Evolutionary conservation across 2,888 invertebrate genomes (phyloP), one percentile per base, ranked within the genome.

Genomic region (Rapana venosa): DNA sequence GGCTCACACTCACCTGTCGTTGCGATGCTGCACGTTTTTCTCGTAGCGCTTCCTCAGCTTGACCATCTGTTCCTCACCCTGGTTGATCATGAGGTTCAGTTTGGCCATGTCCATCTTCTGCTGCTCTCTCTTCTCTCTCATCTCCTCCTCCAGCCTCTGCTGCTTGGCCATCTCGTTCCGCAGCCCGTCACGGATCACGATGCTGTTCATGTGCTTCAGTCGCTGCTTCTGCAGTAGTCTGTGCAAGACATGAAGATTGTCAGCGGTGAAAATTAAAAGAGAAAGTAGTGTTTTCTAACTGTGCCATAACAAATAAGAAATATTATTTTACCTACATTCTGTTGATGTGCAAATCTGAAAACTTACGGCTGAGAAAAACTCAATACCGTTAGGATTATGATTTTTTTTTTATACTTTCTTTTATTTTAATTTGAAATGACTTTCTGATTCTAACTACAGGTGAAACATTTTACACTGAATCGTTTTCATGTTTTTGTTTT

Each of bases 151-250:
- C 86, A 95, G 94, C n/a, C 93, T 91, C 89, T 94, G 94, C 92
- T 96, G 96, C 92, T 96, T 96, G 87, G 95, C 95, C 90, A 95
- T 93, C 92, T 96, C 96, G 91, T 96, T 96, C n/a, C 96, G 92
- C 88, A 96, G 92, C 70, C 95, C 94, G 92, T 96, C 96, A 77
- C 96, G 92, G 91, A 95, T 93, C 22, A 96, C 95, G 81, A 96
- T 95, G 77, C 94, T 94, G 91, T 95, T 95, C 93, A 95, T 94
- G 90, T 95, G 95, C 91, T 95, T 96, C 90, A 96, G 93, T 79
- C 95, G 90, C 87, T 95, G 95, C 91, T 96, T 96, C 92, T 96
- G 96, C 30, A 96, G 92, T 83, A 95, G 93, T 92, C 96, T 96
- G 93, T 6, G 5, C 15, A 79, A 88, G 11, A 20, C 2, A n/a